Percentiles rank a stretch among this genome's conserved stretches.
Conservation (phyloP, 2,888 invertebrate species). For the Serripes groenlandicus region DNA sequence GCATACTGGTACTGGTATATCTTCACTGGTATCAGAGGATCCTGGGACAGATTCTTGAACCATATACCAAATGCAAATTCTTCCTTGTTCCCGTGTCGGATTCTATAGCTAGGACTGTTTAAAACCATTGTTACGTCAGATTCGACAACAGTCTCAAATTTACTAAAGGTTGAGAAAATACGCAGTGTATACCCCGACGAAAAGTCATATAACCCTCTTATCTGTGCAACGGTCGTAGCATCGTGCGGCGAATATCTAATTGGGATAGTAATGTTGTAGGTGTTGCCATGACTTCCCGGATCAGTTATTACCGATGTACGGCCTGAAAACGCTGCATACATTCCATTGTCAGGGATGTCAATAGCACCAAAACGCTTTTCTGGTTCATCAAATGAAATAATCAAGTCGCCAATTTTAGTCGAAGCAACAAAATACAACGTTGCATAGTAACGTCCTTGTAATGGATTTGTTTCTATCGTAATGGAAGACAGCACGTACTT, state of each 20-base stretch:
- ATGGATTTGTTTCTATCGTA: background rate
- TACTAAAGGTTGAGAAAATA: too few species aligned
- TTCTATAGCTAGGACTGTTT: background rate
- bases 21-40: background rate
- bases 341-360: background rate
- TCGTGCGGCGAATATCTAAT: background rate
- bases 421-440: background rate
- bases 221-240: too few species aligned
- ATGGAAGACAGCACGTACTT: background rate
- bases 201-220: too few species aligned
- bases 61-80: background rate
- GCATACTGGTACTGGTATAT: background rate
- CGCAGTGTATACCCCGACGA: too few species aligned
- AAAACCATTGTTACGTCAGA: too few species aligned
- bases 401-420: background rate
- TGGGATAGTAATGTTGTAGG: background rate
- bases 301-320: background rate
- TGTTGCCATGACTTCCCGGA: background rate
- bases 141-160: too few species aligned
- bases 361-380: background rate
- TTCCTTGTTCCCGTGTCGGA: background rate
- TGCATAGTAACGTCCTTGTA: background rate
- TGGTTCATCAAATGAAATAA: background rate
- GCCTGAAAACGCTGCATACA: background rate
- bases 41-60: too few species aligned